phyloP scores from a whole-genome alignment of 2,888 invertebrate genomes.

The Rotaria macrura region DNA sequence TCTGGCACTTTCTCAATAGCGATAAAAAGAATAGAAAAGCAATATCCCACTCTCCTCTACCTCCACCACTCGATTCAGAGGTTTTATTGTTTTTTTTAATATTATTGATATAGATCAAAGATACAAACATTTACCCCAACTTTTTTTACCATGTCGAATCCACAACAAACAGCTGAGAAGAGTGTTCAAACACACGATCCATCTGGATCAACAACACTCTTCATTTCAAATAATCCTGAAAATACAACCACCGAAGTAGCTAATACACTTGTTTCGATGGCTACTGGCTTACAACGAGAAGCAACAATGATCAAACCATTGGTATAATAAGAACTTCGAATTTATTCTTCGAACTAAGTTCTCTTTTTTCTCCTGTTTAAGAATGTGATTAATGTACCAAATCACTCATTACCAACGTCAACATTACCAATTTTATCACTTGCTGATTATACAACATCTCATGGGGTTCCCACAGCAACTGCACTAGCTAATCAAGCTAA shows the following conservation, averaged over 20 bases:
- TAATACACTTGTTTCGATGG: constrained; percentile 5
- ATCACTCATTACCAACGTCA: background rate
- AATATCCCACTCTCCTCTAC: background rate
- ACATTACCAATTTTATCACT: background rate
- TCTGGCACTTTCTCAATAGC: background rate
- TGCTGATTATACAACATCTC: background rate
- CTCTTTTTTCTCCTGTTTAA: background rate
- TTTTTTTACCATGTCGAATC: background rate
- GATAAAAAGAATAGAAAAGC: background rate
- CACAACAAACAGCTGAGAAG: constrained; percentile 4
- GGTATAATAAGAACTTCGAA: background rate
- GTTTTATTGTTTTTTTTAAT: background rate
- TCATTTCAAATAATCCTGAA: background rate
- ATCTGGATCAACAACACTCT: background rate
- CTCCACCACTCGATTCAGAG: background rate
- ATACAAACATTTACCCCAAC: background rate
- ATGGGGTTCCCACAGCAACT: background rate
- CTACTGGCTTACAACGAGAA: background rate
- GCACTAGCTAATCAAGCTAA: constrained; percentile 7
- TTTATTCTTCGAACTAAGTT: background rate
- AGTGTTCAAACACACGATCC: constrained; percentile 12
- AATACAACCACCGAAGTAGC: background rate
- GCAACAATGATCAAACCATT: background rate
- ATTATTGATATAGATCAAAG: background rate
- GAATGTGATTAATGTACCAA: background rate